Conservation (phyloP, 1,140 invertebrate genomes). For the Drosophila baimaii region DNA sequence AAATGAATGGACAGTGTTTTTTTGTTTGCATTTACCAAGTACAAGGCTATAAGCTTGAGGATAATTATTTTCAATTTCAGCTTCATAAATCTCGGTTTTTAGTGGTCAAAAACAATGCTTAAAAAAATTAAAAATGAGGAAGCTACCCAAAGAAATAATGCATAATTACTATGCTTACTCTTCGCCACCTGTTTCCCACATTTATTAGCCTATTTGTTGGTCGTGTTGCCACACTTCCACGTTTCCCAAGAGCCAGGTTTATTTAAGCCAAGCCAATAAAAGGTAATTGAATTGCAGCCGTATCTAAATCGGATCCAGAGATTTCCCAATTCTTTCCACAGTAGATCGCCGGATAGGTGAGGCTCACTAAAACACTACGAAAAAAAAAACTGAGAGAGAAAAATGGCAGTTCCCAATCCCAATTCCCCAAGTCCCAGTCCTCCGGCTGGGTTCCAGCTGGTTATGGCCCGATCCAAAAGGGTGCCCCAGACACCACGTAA, state of each 20-base stretch:
- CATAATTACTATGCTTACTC: constrained; percentile 12
- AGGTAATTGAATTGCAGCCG: constrained; percentile 31
- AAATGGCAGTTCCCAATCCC: constrained; percentile 30
- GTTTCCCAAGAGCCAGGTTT: constrained; percentile 32
- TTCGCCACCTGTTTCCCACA: constrained; percentile 15
- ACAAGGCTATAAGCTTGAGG: constrained; percentile 1
- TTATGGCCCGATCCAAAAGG: constrained; percentile 63
- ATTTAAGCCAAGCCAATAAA: constrained; percentile 27
- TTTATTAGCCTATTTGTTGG: constrained; percentile 14
- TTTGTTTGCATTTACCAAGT: too few relatives aligned
- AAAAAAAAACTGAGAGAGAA: neutral
- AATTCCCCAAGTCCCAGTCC: constrained; percentile 15
- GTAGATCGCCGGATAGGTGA: constrained; percentile 26
- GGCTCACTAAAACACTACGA: neutral
- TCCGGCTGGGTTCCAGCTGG: constrained; percentile 45
- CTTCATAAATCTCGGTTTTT: constrained; percentile 10
- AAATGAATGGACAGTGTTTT: too few relatives aligned
- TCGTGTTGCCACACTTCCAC: constrained; percentile 8
- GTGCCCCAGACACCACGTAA: constrained; percentile 69
- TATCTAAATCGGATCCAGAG: constrained; percentile 15
- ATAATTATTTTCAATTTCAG: constrained; percentile 20
- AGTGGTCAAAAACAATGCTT: constrained; percentile 5
- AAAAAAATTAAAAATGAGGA: constrained; percentile 6
- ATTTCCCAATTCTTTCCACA: constrained; percentile 43
- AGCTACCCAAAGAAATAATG: constrained; percentile 16